Evolutionary conservation across 2,888 invertebrate species (phyloP).

Genomic region (Aleiodes alternator): DNA sequence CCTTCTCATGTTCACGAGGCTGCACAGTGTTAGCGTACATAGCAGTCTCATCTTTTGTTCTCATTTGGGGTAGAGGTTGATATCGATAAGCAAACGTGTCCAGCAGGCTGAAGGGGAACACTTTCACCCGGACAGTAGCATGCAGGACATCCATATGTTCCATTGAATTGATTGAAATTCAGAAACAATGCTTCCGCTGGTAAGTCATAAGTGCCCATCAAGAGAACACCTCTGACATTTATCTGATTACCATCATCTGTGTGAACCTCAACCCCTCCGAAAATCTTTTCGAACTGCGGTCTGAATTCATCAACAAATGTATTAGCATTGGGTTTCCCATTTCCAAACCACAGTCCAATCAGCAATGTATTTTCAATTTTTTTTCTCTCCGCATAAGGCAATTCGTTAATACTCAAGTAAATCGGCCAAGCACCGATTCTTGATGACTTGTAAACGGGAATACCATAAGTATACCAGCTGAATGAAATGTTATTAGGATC

Average conservation of each 20-base stretch:
- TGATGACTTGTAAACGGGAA: constrained; percentile 53
- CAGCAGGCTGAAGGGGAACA: neutral
- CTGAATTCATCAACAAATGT: constrained; percentile 47
- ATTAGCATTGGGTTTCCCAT: constrained; percentile 49
- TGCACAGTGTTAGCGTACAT: neutral
- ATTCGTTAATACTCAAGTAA: constrained; percentile 51
- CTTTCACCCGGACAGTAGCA: neutral
- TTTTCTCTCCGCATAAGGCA: constrained; percentile 47
- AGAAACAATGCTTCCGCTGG: constrained; percentile 49
- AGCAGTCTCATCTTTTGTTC: constrained; percentile 24
- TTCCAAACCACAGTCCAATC: constrained; percentile 48
- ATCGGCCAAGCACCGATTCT: constrained; percentile 50
- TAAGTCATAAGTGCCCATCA: constrained; percentile 48
- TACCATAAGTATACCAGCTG: constrained; percentile 56
- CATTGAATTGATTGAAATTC: constrained; percentile 36
- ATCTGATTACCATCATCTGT: constrained; percentile 21
- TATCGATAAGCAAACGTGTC: constrained; percentile 22
- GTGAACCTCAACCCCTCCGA: neutral
- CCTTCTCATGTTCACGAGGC: constrained; percentile 31
- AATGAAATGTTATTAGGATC: constrained; percentile 54
- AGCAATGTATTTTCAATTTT: constrained; percentile 50
- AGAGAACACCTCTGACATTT: constrained; percentile 39
- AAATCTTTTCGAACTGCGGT: constrained; percentile 41
- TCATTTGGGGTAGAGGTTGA: constrained; percentile 33
- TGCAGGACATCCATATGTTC: neutral